phyloP scores from a whole-genome alignment of 2,888 invertebrate genomes.

The Dryobotodes eremita region DNA sequence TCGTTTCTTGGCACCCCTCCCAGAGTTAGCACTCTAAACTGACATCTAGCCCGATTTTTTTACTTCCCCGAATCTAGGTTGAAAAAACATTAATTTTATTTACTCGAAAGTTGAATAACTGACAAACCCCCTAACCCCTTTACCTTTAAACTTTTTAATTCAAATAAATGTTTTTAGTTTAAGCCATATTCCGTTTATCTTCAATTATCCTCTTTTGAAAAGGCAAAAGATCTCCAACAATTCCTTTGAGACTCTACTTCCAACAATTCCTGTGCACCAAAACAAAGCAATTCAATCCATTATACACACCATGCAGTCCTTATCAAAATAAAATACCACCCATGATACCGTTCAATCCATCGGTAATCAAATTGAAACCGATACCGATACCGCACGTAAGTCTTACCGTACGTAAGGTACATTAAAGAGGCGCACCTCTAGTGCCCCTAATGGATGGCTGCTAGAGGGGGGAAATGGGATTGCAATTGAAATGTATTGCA shows the following conservation, averaged over 20 bases:
- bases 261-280: not conserved
- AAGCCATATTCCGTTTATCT: not conserved
- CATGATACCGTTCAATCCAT: constrained; percentile 28
- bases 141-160: not conserved
- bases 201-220: too few relatives aligned
- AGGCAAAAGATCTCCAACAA: not conserved
- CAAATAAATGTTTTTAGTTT: not conserved
- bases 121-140: not conserved
- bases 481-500: constrained; percentile 84
- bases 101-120: constrained; percentile 1
- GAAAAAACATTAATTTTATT: not conserved
- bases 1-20: not conserved
- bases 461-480: constrained; percentile 71
- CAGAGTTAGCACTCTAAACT: not conserved
- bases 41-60: not conserved
- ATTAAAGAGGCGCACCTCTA: constrained; percentile 79
- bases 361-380: constrained; percentile 65
- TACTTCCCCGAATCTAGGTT: not conserved
- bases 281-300: constrained; percentile 34
- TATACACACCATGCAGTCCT: constrained; percentile 31
- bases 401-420: constrained; percentile 62
- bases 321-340: constrained; percentile 34
- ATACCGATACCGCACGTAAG: constrained; percentile 63
- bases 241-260: not conserved
- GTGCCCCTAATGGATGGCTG: constrained; percentile 72